Percentiles rank a stretch among this genome's conserved stretches.
Evolutionary conservation across 2,797 vertebrate species (phyloP).

Genomic region (Phataginus tricuspis): DNA sequence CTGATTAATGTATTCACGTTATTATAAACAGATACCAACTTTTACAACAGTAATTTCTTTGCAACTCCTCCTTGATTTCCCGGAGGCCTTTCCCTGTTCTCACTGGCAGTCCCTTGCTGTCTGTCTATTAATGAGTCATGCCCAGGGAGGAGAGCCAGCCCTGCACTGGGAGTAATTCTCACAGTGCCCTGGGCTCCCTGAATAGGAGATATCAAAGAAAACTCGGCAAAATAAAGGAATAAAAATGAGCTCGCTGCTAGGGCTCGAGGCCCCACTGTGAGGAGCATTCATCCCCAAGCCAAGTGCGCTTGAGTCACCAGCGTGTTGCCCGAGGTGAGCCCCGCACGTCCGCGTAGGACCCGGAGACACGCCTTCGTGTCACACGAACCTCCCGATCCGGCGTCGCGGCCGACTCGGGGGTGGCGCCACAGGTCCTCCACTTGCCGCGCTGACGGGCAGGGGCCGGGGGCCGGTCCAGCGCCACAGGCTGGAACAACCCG

Average conservation of each 20-base stretch:
- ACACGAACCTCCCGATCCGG: constrained; percentile 58
- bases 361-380: constrained; percentile 81
- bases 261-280: not conserved
- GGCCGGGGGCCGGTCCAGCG: not conserved
- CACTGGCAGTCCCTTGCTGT: not conserved
- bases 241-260: not conserved
- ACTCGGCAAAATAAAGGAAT: not conserved
- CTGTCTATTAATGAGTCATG: not conserved
- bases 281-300: not conserved
- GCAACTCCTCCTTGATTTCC: not conserved
- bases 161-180: not conserved
- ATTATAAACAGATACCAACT: not conserved
- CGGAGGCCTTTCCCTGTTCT: not conserved
- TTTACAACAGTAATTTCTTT: not conserved
- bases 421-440: constrained; percentile 69
- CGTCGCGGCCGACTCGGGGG: constrained; percentile 56
- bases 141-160: rapidly evolving
- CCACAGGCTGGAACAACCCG: constrained; percentile 15
- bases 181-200: not conserved
- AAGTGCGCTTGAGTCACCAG: constrained; percentile 73
- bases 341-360: constrained; percentile 73
- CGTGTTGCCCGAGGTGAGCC: constrained; percentile 69
- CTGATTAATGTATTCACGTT: not conserved
- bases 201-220: not conserved
- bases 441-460: not conserved